Conservation (phyloP, 2,113 vertebrate species). For the Arizona elegans region DNA sequence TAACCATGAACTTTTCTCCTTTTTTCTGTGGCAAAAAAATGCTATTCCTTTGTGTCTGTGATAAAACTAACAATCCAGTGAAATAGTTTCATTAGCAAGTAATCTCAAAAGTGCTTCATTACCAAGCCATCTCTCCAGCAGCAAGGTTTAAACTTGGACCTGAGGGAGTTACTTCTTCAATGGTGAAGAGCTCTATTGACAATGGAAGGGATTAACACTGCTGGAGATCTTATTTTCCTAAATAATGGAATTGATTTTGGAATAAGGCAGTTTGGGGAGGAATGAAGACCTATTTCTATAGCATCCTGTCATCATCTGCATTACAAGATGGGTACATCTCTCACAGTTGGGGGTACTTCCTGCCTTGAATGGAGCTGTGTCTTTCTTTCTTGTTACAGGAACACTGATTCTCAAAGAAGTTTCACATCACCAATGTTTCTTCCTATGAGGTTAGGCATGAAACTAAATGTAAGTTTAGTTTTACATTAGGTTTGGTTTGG, state of each 20-base stretch:
- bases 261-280: slow-evolving; percentile 11
- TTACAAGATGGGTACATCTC: not conserved
- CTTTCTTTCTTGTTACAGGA: slow-evolving; percentile 5
- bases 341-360: not conserved
- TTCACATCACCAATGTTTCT: not conserved
- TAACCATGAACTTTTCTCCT: slow-evolving; percentile 28
- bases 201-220: slow-evolving; percentile 32
- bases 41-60: slow-evolving; percentile 26
- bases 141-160: slow-evolving; percentile 4
- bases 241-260: slow-evolving; percentile 23
- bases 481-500: not conserved
- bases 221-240: slow-evolving; percentile 31
- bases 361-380: not conserved
- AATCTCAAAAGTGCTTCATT: slow-evolving; percentile 48
- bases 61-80: slow-evolving; percentile 37
- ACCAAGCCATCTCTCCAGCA: not conserved
- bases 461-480: not conserved
- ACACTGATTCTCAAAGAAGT: slow-evolving; percentile 10
- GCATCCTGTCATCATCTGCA: not conserved
- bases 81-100: slow-evolving; percentile 53
- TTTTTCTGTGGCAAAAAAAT: slow-evolving; percentile 28
- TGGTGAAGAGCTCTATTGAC: slow-evolving; percentile 28
- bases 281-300: not conserved
- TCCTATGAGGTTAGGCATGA: not conserved
- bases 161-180: slow-evolving; percentile 43